Conservation (phyloP, 2,888 invertebrate species). For the Neelides folsomi region DNA sequence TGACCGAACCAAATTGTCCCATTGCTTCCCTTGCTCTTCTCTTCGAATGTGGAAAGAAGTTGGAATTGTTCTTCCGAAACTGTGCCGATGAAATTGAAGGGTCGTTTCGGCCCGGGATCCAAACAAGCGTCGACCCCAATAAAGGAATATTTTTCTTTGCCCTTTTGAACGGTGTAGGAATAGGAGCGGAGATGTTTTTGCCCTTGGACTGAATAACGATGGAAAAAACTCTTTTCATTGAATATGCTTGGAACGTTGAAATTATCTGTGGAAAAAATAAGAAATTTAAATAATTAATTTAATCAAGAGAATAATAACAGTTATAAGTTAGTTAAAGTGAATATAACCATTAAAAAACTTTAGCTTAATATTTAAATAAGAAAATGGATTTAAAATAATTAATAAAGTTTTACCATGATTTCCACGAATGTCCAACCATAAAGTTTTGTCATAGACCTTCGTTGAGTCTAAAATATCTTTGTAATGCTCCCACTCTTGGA, state of each 20-base stretch:
- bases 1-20: conserved; percentile 73
- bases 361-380: conserved; percentile 4
- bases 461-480: conserved; percentile 53
- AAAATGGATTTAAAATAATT: too few species aligned
- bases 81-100: conserved; percentile 80
- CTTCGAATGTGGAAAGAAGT: conserved; percentile 46
- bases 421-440: conserved; percentile 80
- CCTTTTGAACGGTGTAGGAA: conserved; percentile 48
- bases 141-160: conserved; percentile 58
- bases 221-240: conserved; percentile 60
- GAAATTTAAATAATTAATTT: too few species aligned
- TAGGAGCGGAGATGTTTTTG: conserved; percentile 56
- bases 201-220: conserved; percentile 68
- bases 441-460: conserved; percentile 52
- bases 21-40: conserved; percentile 44
- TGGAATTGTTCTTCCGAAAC: conserved; percentile 48
- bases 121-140: conserved; percentile 75
- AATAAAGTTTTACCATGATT: conserved; percentile 63
- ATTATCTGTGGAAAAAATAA: conserved; percentile 54
- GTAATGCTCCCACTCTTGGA: conserved; percentile 72
- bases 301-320: not conserved
- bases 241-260: conserved; percentile 62
- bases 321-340: conserved; percentile 2
- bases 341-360: too few species aligned
- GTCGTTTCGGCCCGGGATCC: conserved; percentile 69